These are phyloP conservation scores for Sitophilus oryzae DNA, from an alignment of 1,140 invertebrate genomes.

Conservation along the genomic window DNA sequence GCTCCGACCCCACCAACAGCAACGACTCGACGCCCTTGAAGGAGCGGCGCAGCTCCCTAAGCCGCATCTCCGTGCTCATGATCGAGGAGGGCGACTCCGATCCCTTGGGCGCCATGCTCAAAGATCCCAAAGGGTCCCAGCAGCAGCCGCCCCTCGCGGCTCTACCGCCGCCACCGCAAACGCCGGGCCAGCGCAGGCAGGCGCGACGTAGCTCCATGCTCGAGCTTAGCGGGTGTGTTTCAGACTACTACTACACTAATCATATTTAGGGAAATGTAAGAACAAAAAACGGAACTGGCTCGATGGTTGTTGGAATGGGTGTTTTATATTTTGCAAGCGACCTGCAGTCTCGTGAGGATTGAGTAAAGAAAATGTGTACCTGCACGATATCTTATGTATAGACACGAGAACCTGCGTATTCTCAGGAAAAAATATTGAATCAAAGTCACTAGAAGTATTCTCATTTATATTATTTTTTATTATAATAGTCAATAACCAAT, in stretches of 20 bases:
- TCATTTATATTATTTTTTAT: too few relatives aligned
- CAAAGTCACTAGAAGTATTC: too few relatives aligned
- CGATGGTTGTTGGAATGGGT: constrained; percentile 18
- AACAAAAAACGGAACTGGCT: constrained; percentile 18
- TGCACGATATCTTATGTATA: too few relatives aligned
- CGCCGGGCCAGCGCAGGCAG: constrained; percentile 54
- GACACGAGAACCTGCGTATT: too few relatives aligned
- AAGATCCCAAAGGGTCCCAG: constrained; percentile 47
- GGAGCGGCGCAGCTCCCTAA: constrained; percentile 41
- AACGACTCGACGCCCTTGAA: constrained; percentile 44
- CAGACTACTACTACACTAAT: constrained; percentile 34
- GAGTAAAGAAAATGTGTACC: too few relatives aligned
- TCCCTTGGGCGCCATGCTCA: constrained; percentile 50
- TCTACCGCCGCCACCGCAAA: constrained; percentile 42
- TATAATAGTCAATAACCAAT: too few relatives aligned
- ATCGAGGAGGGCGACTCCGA: constrained; percentile 52
- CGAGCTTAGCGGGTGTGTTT: constrained; percentile 60
- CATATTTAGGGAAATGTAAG: constrained; percentile 34
- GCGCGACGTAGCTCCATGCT: constrained; percentile 61
- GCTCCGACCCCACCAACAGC: constrained; percentile 47
- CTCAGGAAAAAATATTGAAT: too few relatives aligned
- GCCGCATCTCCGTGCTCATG: constrained; percentile 46
- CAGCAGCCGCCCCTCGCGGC: constrained; percentile 4
- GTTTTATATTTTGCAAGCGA: constrained; percentile 18
- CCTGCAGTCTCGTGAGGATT: too few relatives aligned